A percentile compares a stretch with the other conserved stretches of the same genome.
Evolutionary conservation across 2,797 vertebrate species (phyloP).

Genomic region (Cryptoblepharus egeriae): DNA sequence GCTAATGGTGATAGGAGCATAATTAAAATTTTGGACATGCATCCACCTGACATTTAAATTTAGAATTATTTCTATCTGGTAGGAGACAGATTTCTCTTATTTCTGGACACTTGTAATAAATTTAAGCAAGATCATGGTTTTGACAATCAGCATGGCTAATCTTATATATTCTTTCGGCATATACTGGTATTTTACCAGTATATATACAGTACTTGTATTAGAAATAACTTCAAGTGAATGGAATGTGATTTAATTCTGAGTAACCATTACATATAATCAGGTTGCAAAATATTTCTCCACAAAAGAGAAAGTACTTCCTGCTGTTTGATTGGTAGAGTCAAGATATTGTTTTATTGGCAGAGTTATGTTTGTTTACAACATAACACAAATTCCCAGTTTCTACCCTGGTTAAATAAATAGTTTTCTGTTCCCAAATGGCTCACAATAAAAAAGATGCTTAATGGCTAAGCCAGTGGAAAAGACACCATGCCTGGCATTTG

Average conservation of each 20-base stretch:
- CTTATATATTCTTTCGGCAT: neutral
- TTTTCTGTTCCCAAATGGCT: too few relatives aligned
- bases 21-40: neutral
- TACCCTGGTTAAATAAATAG: too few relatives aligned
- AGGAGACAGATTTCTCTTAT: neutral
- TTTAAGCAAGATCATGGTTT: neutral
- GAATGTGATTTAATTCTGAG: neutral
- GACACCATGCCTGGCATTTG: too few relatives aligned
- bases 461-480: too few relatives aligned
- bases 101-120: neutral
- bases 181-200: too few relatives aligned
- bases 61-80: neutral
- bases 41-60: neutral
- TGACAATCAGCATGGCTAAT: neutral
- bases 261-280: neutral
- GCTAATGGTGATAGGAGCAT: neutral
- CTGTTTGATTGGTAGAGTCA: neutral
- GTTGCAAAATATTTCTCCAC: neutral
- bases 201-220: too few relatives aligned
- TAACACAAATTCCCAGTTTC: too few relatives aligned
- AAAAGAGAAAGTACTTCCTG: neutral
- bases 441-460: too few relatives aligned
- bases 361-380: too few relatives aligned
- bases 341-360: too few relatives aligned
- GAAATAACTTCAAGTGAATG: neutral